A percentile compares a stretch with the other conserved stretches of the same genome.
Conservation (phyloP, 2,113 vertebrate genomes). For the Pica pica region DNA sequence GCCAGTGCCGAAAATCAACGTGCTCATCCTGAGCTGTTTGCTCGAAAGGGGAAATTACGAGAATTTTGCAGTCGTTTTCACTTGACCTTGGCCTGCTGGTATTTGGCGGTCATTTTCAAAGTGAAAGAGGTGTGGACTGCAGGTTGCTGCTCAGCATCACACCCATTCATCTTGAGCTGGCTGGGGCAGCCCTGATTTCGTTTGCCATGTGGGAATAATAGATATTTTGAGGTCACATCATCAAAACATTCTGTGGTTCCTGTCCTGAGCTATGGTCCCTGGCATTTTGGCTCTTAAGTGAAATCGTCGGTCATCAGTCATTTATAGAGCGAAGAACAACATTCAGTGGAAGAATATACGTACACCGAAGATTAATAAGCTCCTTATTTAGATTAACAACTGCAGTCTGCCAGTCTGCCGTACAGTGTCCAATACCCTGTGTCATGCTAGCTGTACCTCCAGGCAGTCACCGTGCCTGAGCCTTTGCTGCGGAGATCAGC, state of each 20-base stretch:
- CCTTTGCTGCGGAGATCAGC: background rate
- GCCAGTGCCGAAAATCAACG: background rate
- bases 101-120: background rate
- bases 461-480: rapidly evolving
- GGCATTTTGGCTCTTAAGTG: background rate
- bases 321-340: background rate
- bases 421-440: rapidly evolving
- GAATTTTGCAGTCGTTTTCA: rapidly evolving
- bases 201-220: background rate
- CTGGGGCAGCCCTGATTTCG: background rate
- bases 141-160: background rate
- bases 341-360: background rate
- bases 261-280: background rate
- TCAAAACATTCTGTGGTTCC: background rate
- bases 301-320: rapidly evolving
- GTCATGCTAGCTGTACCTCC: background rate
- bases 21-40: background rate
- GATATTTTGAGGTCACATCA: background rate
- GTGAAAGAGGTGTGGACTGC: background rate
- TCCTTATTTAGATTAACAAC: background rate
- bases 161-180: rapidly evolving
- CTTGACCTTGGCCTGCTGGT: background rate
- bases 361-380: background rate
- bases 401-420: background rate
- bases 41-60: background rate